Conservation (phyloP, 2,888 invertebrate species). For the Acronicta alni region DNA sequence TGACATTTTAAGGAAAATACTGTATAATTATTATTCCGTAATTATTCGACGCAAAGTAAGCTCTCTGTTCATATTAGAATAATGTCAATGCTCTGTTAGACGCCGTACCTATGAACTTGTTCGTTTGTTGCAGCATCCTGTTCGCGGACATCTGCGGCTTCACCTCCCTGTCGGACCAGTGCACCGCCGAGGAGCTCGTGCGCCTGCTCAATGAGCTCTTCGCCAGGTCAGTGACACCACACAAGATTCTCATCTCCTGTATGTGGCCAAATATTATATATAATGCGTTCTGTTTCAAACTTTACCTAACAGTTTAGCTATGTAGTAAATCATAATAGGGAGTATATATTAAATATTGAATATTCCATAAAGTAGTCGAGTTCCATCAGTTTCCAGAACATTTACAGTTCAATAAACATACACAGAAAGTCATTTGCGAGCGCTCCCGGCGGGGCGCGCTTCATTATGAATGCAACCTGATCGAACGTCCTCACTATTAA, state of each 20-base stretch:
- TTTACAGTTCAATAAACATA: constrained; percentile 8
- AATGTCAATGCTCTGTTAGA: no score
- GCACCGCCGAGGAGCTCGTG: constrained; percentile 97
- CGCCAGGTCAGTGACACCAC: constrained; percentile 91
- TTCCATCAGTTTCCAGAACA: background rate
- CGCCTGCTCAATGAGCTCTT: constrained; percentile 96
- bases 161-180: constrained; percentile 96
- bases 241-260: background rate
- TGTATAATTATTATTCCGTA: no score
- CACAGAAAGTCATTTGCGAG: constrained; percentile 5
- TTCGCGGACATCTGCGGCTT: constrained; percentile 98
- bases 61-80: no score
- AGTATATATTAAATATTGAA: background rate
- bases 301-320: background rate
- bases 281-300: no score
- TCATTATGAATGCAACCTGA: background rate
- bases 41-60: no score
- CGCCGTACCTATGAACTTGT: background rate
- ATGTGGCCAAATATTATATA: no score
- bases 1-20: no score
- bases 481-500: background rate
- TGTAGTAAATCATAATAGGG: background rate
- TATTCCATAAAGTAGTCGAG: background rate
- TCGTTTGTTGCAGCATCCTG: constrained; percentile 91
- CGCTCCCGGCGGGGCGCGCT: background rate